Base-by-base conservation (phyloP, 2,888 invertebrate genomes). In the Agrochola circellaris region DNA sequence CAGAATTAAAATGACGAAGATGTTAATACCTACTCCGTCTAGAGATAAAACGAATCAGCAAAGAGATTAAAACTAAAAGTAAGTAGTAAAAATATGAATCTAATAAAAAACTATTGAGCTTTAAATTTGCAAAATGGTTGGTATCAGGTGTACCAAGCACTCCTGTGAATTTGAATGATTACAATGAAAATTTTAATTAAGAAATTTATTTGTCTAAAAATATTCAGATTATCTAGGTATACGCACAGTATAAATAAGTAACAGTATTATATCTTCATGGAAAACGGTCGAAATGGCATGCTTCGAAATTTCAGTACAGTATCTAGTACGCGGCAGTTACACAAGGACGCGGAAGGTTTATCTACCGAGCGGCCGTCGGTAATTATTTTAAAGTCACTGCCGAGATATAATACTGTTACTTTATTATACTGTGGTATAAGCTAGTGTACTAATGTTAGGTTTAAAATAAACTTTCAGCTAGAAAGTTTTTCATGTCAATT, bases 61-160 rank as follows among this genome's bases (percentile, higher is more conserved):
- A 70, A 84, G 67, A 67, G 48, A 85, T 81, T 84, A 68, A 13
- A 23, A 70, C 66, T 77, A 42, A 68, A 79, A 67, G 23, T 67
- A 56, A 75, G 42, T 58, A 68, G 17, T 61, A 48, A 61, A 78
- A 68, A 68, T 26, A 61, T 51, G 8, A 69, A 68, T 72, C 8
- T 62, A 61, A 69, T 70, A 66, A 77, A 84, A 85, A 76, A 81
- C 76, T 54, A 82, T 76, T 82, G 15, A 34, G 20, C 5, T 54
- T 67, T 65, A 34, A 68, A 68, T 81, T 75, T 65, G 67, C 15
- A 45, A 64, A 83, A 85, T 69, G 64, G 58, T 54, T 42, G 77
- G 72, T 34, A 73, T 72, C 85, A 83, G 82, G 76, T 83, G 82
- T 42, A 15, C 61, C n/a, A 23, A 60, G 60, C 23, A 42, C 82